Evolutionary conservation across 2,888 invertebrate species (phyloP).

Genomic region (Drosophila emarginata): DNA sequence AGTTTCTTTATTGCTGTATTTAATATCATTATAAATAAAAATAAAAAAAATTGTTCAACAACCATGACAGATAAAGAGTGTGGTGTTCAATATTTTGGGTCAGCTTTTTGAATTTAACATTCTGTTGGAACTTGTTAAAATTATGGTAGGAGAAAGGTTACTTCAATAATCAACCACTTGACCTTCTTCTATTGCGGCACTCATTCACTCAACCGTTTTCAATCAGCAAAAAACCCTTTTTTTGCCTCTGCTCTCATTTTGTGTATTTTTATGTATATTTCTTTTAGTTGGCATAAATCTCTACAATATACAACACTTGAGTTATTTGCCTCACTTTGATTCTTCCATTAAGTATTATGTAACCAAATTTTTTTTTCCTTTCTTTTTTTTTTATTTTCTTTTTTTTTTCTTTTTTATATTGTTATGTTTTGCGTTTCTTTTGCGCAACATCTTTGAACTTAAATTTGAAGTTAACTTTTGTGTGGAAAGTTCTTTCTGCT

Average conservation of each 20-base stretch:
- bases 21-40: background rate
- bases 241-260: background rate
- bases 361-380: background rate
- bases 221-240: background rate
- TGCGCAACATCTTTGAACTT: constrained; percentile 3
- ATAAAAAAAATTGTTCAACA: background rate
- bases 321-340: constrained; percentile 9
- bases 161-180: constrained; percentile 4
- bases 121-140: background rate
- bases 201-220: constrained; percentile 9
- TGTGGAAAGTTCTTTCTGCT: background rate
- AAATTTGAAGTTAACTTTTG: constrained; percentile 3
- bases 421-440: background rate
- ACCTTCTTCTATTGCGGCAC: constrained; percentile 6
- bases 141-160: background rate
- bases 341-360: constrained; percentile 6
- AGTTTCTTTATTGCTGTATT: no score
- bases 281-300: background rate
- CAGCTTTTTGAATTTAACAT: background rate
- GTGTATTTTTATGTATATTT: background rate
- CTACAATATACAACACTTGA: constrained; percentile 3
- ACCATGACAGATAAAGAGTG: background rate
- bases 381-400: background rate
- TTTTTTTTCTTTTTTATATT: background rate
- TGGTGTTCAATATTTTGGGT: background rate